Base-by-base conservation (phyloP, 30 jellyfish, hydroid and myxozoan genomes). In the Aurelia sp. region DNA sequence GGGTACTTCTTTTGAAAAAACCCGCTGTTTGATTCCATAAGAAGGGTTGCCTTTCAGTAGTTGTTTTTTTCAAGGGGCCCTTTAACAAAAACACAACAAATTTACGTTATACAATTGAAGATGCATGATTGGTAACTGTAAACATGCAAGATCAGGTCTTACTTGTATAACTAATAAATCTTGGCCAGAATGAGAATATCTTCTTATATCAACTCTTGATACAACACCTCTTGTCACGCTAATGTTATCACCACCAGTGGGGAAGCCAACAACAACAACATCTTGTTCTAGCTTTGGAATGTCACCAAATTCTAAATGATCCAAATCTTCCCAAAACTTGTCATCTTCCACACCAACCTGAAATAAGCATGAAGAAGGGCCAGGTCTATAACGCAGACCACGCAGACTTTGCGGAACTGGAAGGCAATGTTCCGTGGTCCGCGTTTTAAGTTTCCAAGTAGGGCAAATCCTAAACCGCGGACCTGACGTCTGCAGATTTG, bases 151-250 rank as follows among this genome's bases (percentile, higher is more conserved):
- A 17, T 38, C 53, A 67, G 11, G 58, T 6, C 63, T 61, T 67
- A 90, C 97, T 91, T 90, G 97, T 6, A 90, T 90, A 12, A 92
- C 97, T 8, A 90, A 88, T 16, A 90, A 65, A 21, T 90, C 97
- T n/a, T 78, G 70, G 16, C 96, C 96, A 62, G 97, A 90, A 62
- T 90, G 97, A 13, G 96, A 90, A 77, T 90, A 90, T 51, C 92
- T 63, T 68, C 87, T 92, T 48, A 90, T 76, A 59, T 83, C 97
- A 10, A 90, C 97, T 33, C 97, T 82, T 10, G 97, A 90, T n/a
- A 90, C 97, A 40, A 90, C 97, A 3, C 97, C 97, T n/a, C 97
- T 68, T 38, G 97, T 90, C 57, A 90, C 96, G 55, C 97, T 90
- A 7, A 90, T 72, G 67, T 90, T 90, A 67, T 90, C 97, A 48